phyloP scores from a whole-genome alignment of 2,113 vertebrate species.

The Regulus satrapa region DNA sequence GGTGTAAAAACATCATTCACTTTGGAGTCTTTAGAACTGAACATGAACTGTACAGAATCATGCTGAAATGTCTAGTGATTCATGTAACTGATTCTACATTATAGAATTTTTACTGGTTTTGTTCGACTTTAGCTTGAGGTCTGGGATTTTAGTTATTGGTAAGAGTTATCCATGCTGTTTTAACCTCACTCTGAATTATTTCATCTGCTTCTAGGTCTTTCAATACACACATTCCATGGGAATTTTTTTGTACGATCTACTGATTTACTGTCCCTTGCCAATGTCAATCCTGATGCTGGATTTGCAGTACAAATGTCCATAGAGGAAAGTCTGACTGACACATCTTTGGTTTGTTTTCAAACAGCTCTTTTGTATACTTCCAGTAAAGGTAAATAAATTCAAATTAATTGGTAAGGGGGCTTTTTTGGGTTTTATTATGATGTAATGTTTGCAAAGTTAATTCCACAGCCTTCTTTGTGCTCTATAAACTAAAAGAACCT shows the following conservation, averaged over 20 bases:
- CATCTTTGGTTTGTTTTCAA: slow-evolving; percentile 93
- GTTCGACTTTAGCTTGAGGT: neutral
- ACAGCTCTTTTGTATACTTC: slow-evolving; percentile 96
- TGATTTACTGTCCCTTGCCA: slow-evolving; percentile 93
- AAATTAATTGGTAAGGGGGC: neutral
- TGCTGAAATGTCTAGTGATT: neutral
- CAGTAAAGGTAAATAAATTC: slow-evolving; percentile 84
- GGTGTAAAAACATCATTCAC: neutral
- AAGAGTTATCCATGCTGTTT: neutral
- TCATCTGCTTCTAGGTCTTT: slow-evolving; percentile 80
- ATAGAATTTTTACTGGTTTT: neutral
- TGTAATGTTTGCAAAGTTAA: neutral
- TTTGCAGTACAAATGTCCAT: slow-evolving; percentile 98
- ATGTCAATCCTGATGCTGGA: slow-evolving; percentile 95
- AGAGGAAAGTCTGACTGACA: slow-evolving; percentile 90
- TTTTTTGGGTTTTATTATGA: neutral
- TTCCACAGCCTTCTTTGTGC: neutral
- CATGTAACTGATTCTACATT: neutral
- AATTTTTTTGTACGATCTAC: slow-evolving; percentile 99
- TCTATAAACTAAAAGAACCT: neutral
- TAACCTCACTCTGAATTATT: neutral
- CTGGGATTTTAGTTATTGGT: neutral
- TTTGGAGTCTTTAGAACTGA: neutral
- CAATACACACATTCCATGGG: slow-evolving; percentile 97
- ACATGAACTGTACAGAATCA: neutral